Evolutionary conservation across 2,797 vertebrate genomes (phyloP).

Genomic region (Manis javanica): DNA sequence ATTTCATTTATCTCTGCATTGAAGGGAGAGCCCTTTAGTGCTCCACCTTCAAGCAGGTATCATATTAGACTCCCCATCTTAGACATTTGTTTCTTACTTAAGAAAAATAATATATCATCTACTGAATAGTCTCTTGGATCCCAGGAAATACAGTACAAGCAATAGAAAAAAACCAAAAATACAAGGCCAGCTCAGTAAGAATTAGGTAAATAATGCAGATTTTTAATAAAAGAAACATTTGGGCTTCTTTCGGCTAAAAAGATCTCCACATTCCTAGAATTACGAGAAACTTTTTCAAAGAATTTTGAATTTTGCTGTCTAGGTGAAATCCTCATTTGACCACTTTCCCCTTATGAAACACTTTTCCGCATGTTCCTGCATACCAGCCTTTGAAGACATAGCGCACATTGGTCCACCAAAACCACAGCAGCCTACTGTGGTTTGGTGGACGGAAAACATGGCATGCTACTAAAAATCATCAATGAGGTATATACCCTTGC

Average conservation of each 20-base stretch:
- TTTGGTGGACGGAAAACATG: not conserved
- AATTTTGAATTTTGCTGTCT: conserved; percentile 21
- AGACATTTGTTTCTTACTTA: not conserved
- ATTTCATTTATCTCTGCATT: not conserved
- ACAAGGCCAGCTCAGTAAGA: not conserved
- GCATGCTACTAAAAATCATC: not conserved
- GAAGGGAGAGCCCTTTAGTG: not conserved
- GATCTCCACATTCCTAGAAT: not conserved
- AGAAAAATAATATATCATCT: not conserved
- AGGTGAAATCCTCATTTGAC: not conserved
- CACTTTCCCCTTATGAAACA: not conserved
- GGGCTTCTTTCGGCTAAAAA: not conserved
- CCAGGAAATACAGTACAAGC: not conserved
- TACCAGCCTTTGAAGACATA: not conserved
- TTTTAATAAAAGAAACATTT: conserved; percentile 25
- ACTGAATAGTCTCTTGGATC: not conserved
- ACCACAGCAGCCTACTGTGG: not conserved
- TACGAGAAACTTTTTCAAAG: not conserved
- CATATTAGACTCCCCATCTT: not conserved
- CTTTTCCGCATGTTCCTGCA: not conserved
- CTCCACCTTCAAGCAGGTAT: not conserved
- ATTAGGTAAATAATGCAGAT: not conserved
- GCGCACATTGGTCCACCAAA: not conserved
- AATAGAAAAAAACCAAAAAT: not conserved
- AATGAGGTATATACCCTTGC: not conserved